These are phyloP conservation scores for Machaerirhynchus nigripectus DNA, from an alignment of 2,113 vertebrate species.

Conservation along the genomic window DNA sequence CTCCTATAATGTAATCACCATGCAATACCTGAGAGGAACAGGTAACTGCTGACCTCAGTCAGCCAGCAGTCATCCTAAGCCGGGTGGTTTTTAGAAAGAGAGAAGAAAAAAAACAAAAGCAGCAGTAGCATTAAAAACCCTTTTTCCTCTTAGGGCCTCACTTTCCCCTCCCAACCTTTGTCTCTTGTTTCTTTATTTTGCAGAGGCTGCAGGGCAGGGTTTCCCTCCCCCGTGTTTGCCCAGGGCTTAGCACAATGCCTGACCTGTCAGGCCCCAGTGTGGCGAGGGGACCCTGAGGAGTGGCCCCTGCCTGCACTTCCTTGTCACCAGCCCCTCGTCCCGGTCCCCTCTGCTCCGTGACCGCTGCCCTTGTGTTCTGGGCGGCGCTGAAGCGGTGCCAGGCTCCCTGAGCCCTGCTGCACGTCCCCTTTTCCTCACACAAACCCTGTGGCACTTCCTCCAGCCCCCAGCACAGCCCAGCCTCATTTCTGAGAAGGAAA, in stretches of 20 bases:
- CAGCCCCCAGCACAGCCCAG: neutral
- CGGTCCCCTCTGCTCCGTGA: neutral
- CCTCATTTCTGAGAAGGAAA: neutral
- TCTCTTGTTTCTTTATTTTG: constrained; percentile 48
- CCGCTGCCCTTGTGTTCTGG: neutral
- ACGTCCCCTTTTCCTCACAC: neutral
- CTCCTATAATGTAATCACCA: rapidly evolving
- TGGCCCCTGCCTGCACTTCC: neutral
- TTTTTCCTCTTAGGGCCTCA: constrained; percentile 36
- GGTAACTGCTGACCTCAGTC: neutral
- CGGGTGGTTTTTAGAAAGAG: neutral
- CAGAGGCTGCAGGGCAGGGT: constrained; percentile 46
- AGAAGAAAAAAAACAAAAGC: neutral
- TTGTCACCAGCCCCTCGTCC: neutral
- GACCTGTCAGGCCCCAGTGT: neutral
- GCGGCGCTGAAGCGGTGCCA: rapidly evolving
- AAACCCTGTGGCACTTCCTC: neutral
- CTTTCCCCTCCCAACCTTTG: constrained; percentile 63
- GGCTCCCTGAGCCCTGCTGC: neutral
- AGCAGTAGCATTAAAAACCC: neutral
- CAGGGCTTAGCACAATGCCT: constrained; percentile 47
- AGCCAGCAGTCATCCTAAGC: neutral
- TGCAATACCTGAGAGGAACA: neutral
- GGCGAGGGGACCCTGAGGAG: neutral
- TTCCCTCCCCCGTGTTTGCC: constrained; percentile 52